These are phyloP conservation scores for Netelia melanura DNA, from an alignment of 2,888 invertebrate species.

Conservation along the genomic window DNA sequence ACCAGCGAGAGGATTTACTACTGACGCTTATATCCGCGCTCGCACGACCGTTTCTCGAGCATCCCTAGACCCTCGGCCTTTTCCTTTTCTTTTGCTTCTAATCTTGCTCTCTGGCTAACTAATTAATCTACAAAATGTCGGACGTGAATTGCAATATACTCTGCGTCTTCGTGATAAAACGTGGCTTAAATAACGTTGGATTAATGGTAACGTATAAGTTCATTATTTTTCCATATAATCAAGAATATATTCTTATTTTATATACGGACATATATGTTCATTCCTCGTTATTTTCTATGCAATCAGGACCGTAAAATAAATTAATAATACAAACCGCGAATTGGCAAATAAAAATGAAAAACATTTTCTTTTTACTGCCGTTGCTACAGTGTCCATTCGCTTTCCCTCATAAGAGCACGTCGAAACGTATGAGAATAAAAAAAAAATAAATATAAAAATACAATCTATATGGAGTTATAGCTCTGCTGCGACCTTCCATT, in stretches of 20 bases:
- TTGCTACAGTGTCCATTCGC: neutral
- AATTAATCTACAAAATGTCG: slow-evolving; percentile 11
- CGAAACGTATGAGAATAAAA: slow-evolving; percentile 1
- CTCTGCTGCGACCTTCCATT: slow-evolving; percentile 19
- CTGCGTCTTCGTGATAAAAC: neutral
- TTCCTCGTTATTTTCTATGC: too few species aligned
- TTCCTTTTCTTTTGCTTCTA: neutral
- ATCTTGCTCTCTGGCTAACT: slow-evolving; percentile 27
- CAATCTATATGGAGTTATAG: slow-evolving; percentile 15
- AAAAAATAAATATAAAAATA: slow-evolving; percentile 32
- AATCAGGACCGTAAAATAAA: too few species aligned
- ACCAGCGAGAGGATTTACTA: slow-evolving; percentile 56
- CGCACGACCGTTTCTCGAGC: slow-evolving; percentile 20
- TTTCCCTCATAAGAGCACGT: slow-evolving; percentile 16
- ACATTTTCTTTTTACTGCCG: neutral
- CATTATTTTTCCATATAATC: neutral
- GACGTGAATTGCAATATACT: neutral
- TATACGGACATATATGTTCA: too few species aligned
- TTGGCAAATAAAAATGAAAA: too few species aligned
- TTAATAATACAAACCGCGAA: too few species aligned
- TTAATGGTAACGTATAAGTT: neutral
- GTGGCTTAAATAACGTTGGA: neutral
- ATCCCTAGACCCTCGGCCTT: neutral
- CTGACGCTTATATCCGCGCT: slow-evolving; percentile 33
- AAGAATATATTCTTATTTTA: too few species aligned